Percentiles rank a stretch among this genome's conserved stretches.
phyloP scores from a whole-genome alignment of 2,113 vertebrate species.

The Nasalis larvatus region DNA sequence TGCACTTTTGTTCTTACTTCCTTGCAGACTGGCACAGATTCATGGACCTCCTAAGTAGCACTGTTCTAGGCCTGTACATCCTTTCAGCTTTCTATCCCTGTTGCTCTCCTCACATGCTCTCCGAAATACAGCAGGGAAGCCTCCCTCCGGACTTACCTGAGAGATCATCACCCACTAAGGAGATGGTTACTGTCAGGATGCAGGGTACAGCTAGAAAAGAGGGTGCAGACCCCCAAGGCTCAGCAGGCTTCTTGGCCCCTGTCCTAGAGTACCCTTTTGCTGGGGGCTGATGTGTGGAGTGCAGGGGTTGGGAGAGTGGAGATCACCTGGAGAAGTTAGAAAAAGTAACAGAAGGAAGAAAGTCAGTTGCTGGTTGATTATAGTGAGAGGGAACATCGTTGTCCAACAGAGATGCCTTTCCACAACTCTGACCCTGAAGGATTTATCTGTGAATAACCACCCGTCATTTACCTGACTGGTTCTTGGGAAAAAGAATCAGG shows the following conservation, averaged over 20 bases:
- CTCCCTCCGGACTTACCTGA: not conserved
- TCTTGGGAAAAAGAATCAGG: not conserved
- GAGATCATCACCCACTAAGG: not conserved
- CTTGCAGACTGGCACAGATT: not conserved
- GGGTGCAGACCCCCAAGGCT: not conserved
- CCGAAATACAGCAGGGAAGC: not conserved
- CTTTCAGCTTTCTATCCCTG: not conserved
- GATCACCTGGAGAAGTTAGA: not conserved
- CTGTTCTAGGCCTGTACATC: not conserved
- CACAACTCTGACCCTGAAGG: not conserved
- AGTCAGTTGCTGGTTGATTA: not conserved
- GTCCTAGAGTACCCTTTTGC: not conserved
- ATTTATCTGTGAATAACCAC: not conserved
- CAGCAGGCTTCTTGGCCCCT: not conserved
- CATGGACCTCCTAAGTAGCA: not conserved
- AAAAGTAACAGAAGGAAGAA: not conserved
- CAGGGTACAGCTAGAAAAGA: not conserved
- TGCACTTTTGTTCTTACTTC: not conserved
- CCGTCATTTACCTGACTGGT: accelerated
- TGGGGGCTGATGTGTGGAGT: not conserved
- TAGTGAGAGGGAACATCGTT: not conserved
- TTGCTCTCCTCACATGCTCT: not conserved
- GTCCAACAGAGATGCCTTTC: not conserved
- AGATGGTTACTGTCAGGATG: not conserved
- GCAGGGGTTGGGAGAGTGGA: not conserved